Percentiles rank a stretch among this genome's conserved stretches.
These are phyloP conservation scores for Prionailurus bengalensis DNA, from an alignment of 2,113 vertebrate species.

Conservation along the genomic window DNA sequence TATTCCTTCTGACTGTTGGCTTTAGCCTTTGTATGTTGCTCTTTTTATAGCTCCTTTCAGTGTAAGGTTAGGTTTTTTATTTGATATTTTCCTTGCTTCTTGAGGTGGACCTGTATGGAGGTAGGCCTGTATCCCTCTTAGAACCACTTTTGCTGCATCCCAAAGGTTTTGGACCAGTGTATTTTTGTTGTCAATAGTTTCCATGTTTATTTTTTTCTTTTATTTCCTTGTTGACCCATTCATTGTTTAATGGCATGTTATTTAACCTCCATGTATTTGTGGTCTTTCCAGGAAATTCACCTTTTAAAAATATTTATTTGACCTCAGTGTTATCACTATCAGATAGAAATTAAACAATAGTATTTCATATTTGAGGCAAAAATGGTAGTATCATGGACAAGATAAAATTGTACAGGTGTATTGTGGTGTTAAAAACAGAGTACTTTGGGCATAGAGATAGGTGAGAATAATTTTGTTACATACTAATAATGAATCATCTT, in stretches of 20 bases:
- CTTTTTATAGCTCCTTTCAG: background rate
- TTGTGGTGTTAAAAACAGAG: background rate
- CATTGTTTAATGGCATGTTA: background rate
- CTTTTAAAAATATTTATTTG: background rate
- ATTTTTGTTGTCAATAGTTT: background rate
- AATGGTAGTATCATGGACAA: background rate
- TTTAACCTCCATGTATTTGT: background rate
- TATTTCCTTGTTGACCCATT: background rate
- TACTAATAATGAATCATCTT: background rate
- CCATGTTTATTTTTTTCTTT: background rate
- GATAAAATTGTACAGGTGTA: background rate
- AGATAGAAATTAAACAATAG: background rate
- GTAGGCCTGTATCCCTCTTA: background rate
- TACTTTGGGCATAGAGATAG: background rate
- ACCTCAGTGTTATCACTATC: background rate
- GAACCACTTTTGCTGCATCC: background rate
- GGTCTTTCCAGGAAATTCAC: background rate
- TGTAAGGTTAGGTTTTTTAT: background rate
- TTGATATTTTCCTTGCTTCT: background rate
- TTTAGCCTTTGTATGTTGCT: background rate
- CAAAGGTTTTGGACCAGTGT: background rate
- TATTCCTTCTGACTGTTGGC: background rate
- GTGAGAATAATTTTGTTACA: background rate
- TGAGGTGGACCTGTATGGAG: background rate
- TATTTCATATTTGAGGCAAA: background rate